Conservation (phyloP, 2,888 invertebrate species). For the Tinea trinotella region DNA sequence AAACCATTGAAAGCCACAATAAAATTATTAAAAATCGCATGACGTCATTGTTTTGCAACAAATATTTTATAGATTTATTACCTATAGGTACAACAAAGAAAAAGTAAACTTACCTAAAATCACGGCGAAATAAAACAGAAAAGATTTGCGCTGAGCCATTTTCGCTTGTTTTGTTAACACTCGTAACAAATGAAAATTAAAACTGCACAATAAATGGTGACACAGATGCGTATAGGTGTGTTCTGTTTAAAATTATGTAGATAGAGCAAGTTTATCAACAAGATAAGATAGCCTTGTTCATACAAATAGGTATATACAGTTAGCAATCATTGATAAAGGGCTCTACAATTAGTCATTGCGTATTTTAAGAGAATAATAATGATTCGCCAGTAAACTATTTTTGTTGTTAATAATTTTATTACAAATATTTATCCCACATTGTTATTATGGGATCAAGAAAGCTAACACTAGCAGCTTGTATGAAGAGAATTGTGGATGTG, state of each 20-base stretch:
- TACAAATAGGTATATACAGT: neutral
- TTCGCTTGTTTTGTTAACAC: constrained; percentile 28
- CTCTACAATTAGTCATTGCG: neutral
- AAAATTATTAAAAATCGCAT: too few relatives aligned
- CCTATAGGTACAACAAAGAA: neutral
- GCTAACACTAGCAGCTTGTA: too few relatives aligned
- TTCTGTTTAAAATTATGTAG: constrained; percentile 27
- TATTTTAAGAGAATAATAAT: neutral
- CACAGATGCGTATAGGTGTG: constrained; percentile 46
- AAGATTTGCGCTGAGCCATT: constrained; percentile 54
- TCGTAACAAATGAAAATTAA: constrained; percentile 27
- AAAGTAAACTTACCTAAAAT: constrained; percentile 53
- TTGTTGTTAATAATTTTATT: too few relatives aligned
- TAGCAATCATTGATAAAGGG: neutral
- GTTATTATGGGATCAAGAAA: too few relatives aligned
- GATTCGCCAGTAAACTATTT: too few relatives aligned
- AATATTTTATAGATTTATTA: neutral
- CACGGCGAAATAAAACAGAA: constrained; percentile 65
- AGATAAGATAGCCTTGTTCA: constrained; percentile 49
- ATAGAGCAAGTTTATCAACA: constrained; percentile 20
- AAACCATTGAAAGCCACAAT: neutral
- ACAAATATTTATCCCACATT: too few relatives aligned
- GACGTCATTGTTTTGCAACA: constrained; percentile 5
- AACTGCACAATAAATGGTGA: constrained; percentile 27
- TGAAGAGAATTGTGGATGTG: too few relatives aligned